Base-by-base conservation (phyloP, 2,797 vertebrate genomes). In the Hippopotamyrus pictus region DNA sequence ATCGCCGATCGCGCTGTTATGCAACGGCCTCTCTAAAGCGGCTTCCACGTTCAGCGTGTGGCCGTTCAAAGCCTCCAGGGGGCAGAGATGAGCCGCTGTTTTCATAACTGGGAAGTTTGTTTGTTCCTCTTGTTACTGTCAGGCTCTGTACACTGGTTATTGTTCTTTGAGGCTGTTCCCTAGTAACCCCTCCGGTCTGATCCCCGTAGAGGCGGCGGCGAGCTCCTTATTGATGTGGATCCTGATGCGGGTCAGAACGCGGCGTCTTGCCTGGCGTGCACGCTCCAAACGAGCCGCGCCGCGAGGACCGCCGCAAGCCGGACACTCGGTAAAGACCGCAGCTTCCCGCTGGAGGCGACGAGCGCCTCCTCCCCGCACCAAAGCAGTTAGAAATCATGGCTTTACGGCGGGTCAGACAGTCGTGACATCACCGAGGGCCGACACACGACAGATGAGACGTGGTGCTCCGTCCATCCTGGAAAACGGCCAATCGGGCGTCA, bases 31-130 rank as follows among this genome's bases (percentile, higher is more conserved):
- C 29, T 17, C 25, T 14, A 41, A 86, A 57, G n/a, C 29, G 8
- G 6, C n/a, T 57, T 86, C 25, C 29, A 19, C 48, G 6, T 84
- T 84, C 82, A 50, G 22, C 25, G 11, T 86, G 48, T 54, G 17
- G 25, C 48, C 46, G 8, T 50, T 50, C n/a, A 12, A 50, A 50
- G n/a, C n/a, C 44, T 84, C 82, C 41, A 11, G 82, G 46, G 82
- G 82, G 82, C 82, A 46, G 82, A 44, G 46, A 22, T 79, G 73
- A 79, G 73, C 73, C 37, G 37, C 33, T 76, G 33, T 41, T 41
- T 41, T 76, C 73, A 44, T 79, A 79, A 79, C 37, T 79, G 17
- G 73, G 73, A 79, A 79, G 73, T 79, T 79, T 79, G 33, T 79
- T 79, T 79, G 12, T 79, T 79, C 37, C 73, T 37, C 37, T n/a